Percentiles rank a stretch among this genome's conserved stretches.
Conservation (phyloP, 1,140 invertebrate species). For the Drosophila fuyamai region DNA sequence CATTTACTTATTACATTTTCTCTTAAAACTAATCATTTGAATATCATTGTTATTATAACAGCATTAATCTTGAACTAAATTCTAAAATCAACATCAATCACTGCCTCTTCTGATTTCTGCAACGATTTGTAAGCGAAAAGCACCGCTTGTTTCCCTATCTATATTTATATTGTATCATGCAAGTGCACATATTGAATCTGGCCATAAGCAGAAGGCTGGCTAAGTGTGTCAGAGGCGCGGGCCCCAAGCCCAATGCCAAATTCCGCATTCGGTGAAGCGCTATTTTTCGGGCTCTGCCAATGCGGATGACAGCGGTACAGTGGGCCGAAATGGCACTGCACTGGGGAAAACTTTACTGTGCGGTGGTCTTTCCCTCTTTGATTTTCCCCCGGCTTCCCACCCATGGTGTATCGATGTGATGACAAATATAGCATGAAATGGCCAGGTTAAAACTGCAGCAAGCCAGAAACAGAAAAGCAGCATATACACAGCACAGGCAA, state of each 20-base stretch:
- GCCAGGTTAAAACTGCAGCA: slow-evolving; percentile 47
- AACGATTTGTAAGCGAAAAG: not conserved
- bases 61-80: no score
- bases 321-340: slow-evolving; percentile 11
- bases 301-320: slow-evolving; percentile 30
- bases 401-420: slow-evolving; percentile 9
- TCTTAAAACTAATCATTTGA: no score
- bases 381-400: slow-evolving; percentile 1
- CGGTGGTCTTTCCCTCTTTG: slow-evolving; percentile 14
- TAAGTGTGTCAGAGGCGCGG: slow-evolving; percentile 60
- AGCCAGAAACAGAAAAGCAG: slow-evolving; percentile 31
- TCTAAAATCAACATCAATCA: slow-evolving; percentile 6
- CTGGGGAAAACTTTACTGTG: slow-evolving; percentile 12
- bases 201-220: slow-evolving; percentile 38
- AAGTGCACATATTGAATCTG: slow-evolving; percentile 40
- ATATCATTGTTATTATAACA: no score
- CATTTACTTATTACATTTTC: no score
- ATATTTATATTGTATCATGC: slow-evolving; percentile 15
- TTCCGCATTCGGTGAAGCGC: slow-evolving; percentile 60
- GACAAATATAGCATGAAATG: slow-evolving; percentile 40
- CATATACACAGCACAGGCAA: not conserved
- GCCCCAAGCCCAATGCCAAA: slow-evolving; percentile 63
- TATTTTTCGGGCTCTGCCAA: slow-evolving; percentile 37
- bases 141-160: slow-evolving; percentile 7
- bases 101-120: not conserved